phyloP scores from a whole-genome alignment of 2,797 vertebrate genomes.

The Harpagifer antarcticus region DNA sequence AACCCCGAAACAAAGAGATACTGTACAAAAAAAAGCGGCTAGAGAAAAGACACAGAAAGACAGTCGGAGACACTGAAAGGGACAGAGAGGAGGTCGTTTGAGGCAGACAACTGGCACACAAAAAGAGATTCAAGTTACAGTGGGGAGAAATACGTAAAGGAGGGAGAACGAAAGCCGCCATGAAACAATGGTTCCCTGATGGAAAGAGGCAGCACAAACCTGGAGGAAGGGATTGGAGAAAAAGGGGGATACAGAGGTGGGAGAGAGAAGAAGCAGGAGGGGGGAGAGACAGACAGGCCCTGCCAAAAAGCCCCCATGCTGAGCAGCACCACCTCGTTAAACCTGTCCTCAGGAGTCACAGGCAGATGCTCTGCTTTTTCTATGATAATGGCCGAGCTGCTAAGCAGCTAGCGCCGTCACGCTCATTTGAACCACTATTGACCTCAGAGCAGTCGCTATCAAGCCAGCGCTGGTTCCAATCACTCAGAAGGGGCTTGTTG shows the following conservation, averaged over 20 bases:
- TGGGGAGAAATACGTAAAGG: slow-evolving; percentile 35
- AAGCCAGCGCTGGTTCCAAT: slow-evolving; percentile 47
- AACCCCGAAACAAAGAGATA: slow-evolving; percentile 44
- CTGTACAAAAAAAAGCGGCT: slow-evolving; percentile 34
- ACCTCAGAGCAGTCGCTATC: slow-evolving; percentile 69
- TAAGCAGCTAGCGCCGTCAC: slow-evolving; percentile 66
- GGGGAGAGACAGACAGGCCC: slow-evolving; percentile 43
- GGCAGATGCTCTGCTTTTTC: slow-evolving; percentile 74
- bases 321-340: slow-evolving; percentile 74
- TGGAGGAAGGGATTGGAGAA: slow-evolving; percentile 27
- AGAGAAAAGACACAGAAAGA: slow-evolving; percentile 34
- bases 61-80: slow-evolving; percentile 32
- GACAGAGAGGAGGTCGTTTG: slow-evolving; percentile 19
- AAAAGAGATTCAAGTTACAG: slow-evolving; percentile 54
- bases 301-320: slow-evolving; percentile 65
- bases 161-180: slow-evolving; percentile 38
- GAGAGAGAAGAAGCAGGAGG: slow-evolving; percentile 20
- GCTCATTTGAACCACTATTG: slow-evolving; percentile 71
- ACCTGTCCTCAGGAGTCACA: slow-evolving; percentile 70
- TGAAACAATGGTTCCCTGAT: slow-evolving; percentile 71
- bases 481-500: slow-evolving; percentile 46
- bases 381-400: slow-evolving; percentile 74
- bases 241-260: background rate
- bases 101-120: slow-evolving; percentile 30
- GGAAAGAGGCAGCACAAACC: slow-evolving; percentile 55